Percentiles rank a stretch among this genome's conserved stretches.
phyloP scores from a whole-genome alignment of 2,113 vertebrate genomes.

The Cephalopterus ornatus region DNA sequence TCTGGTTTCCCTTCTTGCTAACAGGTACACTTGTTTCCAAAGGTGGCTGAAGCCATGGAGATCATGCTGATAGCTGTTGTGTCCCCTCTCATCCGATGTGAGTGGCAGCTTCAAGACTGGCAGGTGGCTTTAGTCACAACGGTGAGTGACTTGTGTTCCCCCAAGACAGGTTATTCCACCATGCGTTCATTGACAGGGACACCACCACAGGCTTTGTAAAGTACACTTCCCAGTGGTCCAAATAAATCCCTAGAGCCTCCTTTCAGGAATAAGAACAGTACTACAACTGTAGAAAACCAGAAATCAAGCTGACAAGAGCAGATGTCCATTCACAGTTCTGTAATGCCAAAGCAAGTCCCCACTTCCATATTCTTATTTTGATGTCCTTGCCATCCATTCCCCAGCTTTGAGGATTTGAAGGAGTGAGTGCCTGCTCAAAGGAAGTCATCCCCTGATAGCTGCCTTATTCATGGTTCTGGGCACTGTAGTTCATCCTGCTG shows the following conservation, averaged over 20 bases:
- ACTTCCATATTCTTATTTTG: not conserved
- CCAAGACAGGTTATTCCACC: not conserved
- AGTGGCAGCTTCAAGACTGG: conserved; percentile 93
- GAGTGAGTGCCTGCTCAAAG: not conserved
- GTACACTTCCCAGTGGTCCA: not conserved
- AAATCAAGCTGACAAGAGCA: not conserved
- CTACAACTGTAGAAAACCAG: not conserved
- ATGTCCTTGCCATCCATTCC: not conserved
- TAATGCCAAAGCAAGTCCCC: not conserved
- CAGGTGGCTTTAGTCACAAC: conserved; percentile 94
- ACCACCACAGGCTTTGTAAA: not conserved
- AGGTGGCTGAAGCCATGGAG: conserved; percentile 96
- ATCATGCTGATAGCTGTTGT: conserved; percentile 94
- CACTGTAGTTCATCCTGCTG: not conserved
- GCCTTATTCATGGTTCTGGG: not conserved
- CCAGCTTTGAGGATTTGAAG: not conserved
- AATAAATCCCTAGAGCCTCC: not conserved
- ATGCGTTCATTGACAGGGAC: not conserved
- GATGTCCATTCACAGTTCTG: fast-evolving
- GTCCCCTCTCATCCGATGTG: conserved; percentile 87
- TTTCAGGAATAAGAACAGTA: not conserved
- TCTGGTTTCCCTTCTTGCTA: not conserved
- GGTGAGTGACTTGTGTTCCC: conserved; percentile 71
- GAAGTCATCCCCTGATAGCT: not conserved
- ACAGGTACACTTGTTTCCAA: fast-evolving